A percentile compares a stretch with the other conserved stretches of the same genome.
Conservation (phyloP, 2,888 invertebrate species). For the Rotaria magnacalcarata region DNA sequence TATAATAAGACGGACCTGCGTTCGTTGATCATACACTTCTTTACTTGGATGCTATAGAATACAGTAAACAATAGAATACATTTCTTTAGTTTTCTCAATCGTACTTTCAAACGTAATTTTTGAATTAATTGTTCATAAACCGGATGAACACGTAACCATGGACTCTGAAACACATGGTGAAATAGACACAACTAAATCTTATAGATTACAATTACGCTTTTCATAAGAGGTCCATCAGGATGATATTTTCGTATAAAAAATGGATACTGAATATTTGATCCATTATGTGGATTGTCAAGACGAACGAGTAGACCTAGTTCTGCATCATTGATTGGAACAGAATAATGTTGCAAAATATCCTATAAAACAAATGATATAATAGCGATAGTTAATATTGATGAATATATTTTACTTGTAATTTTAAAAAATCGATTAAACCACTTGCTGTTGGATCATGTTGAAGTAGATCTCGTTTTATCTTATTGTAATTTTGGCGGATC, state of each 20-base stretch:
- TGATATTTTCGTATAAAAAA: slow-evolving; percentile 33
- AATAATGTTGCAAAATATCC: neutral
- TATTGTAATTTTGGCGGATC: neutral
- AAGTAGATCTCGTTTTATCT: neutral
- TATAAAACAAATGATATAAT: neutral
- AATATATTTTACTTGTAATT: neutral
- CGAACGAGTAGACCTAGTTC: neutral
- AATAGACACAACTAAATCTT: neutral
- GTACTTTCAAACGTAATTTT: neutral
- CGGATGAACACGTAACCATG: slow-evolving; percentile 16
- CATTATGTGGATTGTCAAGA: slow-evolving; percentile 1
- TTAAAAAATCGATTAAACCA: slow-evolving; percentile 16
- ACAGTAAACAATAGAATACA: neutral
- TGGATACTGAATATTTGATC: slow-evolving; percentile 25
- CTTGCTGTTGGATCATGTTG: neutral
- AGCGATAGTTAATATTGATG: neutral
- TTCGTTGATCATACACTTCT: slow-evolving; percentile 34
- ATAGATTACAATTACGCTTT: neutral
- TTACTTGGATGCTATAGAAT: neutral
- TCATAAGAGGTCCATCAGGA: neutral
- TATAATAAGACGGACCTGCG: neutral
- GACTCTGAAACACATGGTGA: neutral
- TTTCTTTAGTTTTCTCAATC: neutral
- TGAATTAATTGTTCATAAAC: slow-evolving; percentile 2
- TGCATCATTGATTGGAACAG: neutral